Conservation (phyloP, 2,888 invertebrate species). For the Chymomyza amoena region DNA sequence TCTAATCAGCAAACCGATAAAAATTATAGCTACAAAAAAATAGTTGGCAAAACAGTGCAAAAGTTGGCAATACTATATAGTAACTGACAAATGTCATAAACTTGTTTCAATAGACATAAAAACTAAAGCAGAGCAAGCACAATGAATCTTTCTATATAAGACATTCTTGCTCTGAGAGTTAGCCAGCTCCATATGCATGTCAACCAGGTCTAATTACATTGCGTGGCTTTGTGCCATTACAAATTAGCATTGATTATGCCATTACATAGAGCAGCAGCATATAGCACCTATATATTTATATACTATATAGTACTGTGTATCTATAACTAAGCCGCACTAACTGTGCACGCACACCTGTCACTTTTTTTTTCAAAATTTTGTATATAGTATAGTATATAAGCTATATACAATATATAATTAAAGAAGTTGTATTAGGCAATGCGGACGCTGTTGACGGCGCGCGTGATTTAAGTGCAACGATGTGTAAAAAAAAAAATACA, state of each 20-base stretch:
- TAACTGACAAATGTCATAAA: conserved; percentile 2
- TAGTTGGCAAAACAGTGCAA: neutral
- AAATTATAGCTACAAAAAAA: conserved; percentile 4
- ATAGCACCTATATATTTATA: conserved; percentile 13
- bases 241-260: conserved; percentile 38
- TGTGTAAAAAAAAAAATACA: conserved; percentile 54
- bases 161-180: neutral
- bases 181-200: neutral
- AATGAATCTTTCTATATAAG: neutral
- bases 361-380: conserved; percentile 13
- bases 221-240: neutral
- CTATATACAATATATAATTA: conserved; percentile 33
- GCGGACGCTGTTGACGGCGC: conserved; percentile 28
- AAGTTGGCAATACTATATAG: neutral
- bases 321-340: neutral
- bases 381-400: conserved; percentile 18
- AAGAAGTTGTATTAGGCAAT: conserved; percentile 46
- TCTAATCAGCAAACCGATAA: conserved; percentile 31
- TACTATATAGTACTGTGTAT: neutral
- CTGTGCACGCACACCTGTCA: conserved; percentile 24
- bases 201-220: neutral
- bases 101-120: conserved; percentile 33
- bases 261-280: conserved; percentile 34
- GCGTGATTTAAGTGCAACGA: conserved; percentile 65
- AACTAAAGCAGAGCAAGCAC: conserved; percentile 7